Evolutionary conservation across 1,140 invertebrate species (phyloP), one percentile per base, ranked within the genome.

Genomic region (Apocrypta bakeri): DNA sequence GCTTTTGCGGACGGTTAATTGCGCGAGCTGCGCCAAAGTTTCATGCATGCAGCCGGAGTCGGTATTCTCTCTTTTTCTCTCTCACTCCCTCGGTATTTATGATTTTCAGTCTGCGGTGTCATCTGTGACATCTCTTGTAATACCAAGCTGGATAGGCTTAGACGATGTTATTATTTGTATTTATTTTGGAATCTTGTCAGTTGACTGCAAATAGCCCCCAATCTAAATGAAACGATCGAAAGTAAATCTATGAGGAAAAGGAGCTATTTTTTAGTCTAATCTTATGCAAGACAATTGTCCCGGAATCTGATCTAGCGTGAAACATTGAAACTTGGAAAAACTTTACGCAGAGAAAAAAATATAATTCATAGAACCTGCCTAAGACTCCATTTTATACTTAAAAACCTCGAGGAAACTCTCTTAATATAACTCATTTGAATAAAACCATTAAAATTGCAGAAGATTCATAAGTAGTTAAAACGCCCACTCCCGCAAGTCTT

Each of bases 1-100:
- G 74, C 74, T 76, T 31, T 48, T 42, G 64, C 37, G 64, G 64
- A 0, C 61, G 76, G 29, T 78, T 78, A 78, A 78, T 78, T 78
- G 76, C 64, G 11, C 75, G 75, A 21, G 25, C 37, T n/a, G 21
- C 61, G 56, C 61, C 14, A 66, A 40, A 77, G 31, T 68, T 75
- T 68, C 33, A n/a, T 76, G 31, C 33, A 29, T 24, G 33, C 33
- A 64, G 29, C 56, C 56, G 31, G n/a, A 56, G 48, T 56, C 14
- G 40, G 33, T 7, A n/a, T 56, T 6, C 74, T 42, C 31, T 42
- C 25, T 61, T 12, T 21, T 0, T 48, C 37, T 2, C n/a, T 48
- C 11, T 9, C 33, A 4, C 9, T 37, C 33, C 9, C 33, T 37
- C 33, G 33, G 33, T 66, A 14, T 66, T 0, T 24, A 4, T 12